Base-by-base conservation (phyloP, 2,888 invertebrate genomes). In the Dorcus parallelipipedus region DNA sequence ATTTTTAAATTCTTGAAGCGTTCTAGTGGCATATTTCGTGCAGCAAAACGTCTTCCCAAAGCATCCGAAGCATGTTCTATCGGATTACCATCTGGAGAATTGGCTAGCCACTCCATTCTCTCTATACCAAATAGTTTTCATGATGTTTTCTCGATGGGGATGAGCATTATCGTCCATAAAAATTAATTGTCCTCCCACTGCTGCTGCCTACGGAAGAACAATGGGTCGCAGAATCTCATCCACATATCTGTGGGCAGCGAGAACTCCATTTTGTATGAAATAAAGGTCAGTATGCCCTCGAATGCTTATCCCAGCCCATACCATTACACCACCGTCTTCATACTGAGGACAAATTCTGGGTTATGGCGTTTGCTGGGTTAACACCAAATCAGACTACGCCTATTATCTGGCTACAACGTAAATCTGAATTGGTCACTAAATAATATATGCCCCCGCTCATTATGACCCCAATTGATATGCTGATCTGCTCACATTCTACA, bases 81-180 rank as follows among this genome's bases (percentile, higher is more conserved):
- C n/a, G 38, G 50, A 50, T 50, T 50, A 14, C 38, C 20, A 9
- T 43, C 43, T n/a, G n/a, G 43, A 9, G 43, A 43, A 43, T 43
- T 43, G 43, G n/a, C 43, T 38, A 4, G n/a, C 38, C 38, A 50
- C 20, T 20, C 20, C 2, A 20, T 20, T 20, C 20, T 20, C 20
- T 20, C 20, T 20, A 20, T 20, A 20, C 10, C 10, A n/a, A n/a
- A 50, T 50, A 17, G 33, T 50, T 2, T 50, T 38, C 23, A 33
- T 17, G 26, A 50, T 50, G 14, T 38, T 38, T 9, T 39, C 50
- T 50, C 8, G 50, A 50, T 50, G 50, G 33, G 50, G 38, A 38
- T 39, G 50, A 26, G 38, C 38, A 38, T 50, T 50, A 50, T 23
- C 50, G 17, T 50, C 3, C 50, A 50, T 50, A 38, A n/a, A 50